Conservation (phyloP, 1,140 invertebrate species). For the Hirudo medicinalis region DNA sequence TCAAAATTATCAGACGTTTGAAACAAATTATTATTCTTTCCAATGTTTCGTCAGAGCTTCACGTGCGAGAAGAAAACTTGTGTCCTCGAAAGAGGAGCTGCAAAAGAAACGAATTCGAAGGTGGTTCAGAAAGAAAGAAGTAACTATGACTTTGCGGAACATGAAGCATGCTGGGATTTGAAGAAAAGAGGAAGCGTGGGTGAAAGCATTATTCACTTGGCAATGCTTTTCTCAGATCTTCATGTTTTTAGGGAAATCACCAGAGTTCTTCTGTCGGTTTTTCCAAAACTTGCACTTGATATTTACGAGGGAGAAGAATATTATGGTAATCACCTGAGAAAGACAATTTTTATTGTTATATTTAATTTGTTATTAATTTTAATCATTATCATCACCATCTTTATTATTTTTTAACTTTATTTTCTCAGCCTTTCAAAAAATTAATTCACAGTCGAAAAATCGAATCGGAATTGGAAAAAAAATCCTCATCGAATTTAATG, state of each 20-base stretch:
- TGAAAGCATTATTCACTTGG: constrained; percentile 80
- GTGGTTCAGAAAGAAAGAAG: neutral
- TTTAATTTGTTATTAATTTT: neutral
- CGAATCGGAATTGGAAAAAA: too few relatives aligned
- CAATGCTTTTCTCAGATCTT: constrained; percentile 85
- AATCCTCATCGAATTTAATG: too few relatives aligned
- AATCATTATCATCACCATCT: too few relatives aligned
- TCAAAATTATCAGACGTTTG: too few relatives aligned
- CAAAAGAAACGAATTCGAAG: neutral
- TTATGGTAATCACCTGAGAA: constrained; percentile 52
- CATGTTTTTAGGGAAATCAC: constrained; percentile 62
- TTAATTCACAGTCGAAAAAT: too few relatives aligned
- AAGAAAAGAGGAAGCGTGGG: constrained; percentile 83
- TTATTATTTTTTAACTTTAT: too few relatives aligned
- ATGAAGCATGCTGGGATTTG: constrained; percentile 85
- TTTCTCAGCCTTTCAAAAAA: too few relatives aligned
- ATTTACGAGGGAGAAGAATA: constrained; percentile 95
- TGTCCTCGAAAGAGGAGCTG: neutral
- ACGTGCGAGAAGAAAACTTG: neutral
- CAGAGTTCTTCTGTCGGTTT: constrained; percentile 72
- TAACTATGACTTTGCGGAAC: constrained; percentile 15
- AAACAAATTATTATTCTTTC: neutral
- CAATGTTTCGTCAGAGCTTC: neutral
- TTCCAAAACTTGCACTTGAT: constrained; percentile 77
- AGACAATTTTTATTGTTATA: neutral